phyloP scores from a whole-genome alignment of 2,888 invertebrate genomes.

The Pherbina coryleti region DNA sequence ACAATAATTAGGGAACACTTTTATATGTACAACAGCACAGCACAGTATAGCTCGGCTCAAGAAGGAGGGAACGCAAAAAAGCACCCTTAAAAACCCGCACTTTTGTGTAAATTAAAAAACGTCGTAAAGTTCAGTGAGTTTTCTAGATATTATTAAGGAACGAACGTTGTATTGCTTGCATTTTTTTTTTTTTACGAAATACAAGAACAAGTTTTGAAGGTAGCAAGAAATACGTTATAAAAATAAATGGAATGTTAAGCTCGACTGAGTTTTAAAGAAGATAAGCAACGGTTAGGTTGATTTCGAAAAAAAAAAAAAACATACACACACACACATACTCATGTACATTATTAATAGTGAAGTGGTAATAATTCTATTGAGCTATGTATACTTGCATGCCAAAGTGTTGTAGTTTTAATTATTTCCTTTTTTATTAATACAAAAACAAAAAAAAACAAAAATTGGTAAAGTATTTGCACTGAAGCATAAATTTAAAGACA shows the following conservation, averaged over 20 bases:
- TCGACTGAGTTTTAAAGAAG: constrained; percentile 53
- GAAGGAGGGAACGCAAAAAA: constrained; percentile 33
- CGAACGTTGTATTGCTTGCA: background rate
- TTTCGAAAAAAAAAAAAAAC: constrained; percentile 31
- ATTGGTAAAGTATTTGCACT: constrained; percentile 49
- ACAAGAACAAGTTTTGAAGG: constrained; percentile 29
- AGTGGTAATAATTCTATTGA: constrained; percentile 55
- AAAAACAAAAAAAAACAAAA: too few species aligned
- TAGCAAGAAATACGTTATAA: constrained; percentile 58
- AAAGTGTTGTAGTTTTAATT: constrained; percentile 10
- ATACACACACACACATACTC: background rate
- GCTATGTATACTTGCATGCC: constrained; percentile 50
- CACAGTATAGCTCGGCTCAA: constrained; percentile 9
- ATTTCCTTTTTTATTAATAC: background rate
- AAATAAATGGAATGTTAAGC: constrained; percentile 53
- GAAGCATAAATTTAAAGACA: constrained; percentile 54
- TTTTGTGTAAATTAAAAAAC: constrained; percentile 16
- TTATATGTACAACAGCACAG: constrained; percentile 27
- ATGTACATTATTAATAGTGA: background rate
- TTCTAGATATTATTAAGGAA: constrained; percentile 29
- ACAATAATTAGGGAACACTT: constrained; percentile 55
- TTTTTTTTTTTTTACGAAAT: constrained; percentile 15
- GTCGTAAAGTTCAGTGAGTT: constrained; percentile 42
- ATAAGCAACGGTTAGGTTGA: constrained; percentile 41
- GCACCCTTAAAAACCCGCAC: constrained; percentile 52